Base-by-base conservation (phyloP, 2,113 vertebrate species). In the Oenanthe melanoleuca region DNA sequence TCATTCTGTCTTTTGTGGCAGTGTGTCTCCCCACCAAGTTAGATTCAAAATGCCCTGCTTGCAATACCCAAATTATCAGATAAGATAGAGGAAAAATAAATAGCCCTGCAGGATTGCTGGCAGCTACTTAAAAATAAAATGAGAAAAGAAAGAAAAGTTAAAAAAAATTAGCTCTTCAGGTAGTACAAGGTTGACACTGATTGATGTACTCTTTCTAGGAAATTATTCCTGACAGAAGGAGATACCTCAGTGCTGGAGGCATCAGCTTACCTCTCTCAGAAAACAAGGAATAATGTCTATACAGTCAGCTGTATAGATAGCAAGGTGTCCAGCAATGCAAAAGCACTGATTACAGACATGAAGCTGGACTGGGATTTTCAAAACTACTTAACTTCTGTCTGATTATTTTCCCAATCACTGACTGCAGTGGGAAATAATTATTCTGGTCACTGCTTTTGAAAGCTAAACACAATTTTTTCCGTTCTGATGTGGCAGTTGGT, bases 381-480 rank as follows among this genome's bases (percentile, higher is more conserved):
- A 45, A 92, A 89, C 31, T 88, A 44, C 78, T 70, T 72, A 47
- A 63, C 67, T 88, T 77, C 60, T 95, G 64, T 45, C 70, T 82
- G 65, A 80, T 94, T 94, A 33, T 89, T 87, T 78, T 45, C 52
- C 56, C 17, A 85, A 34, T 83, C 74, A 77, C 57, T 40, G 38
- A 45, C 22, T 67, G 53, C 61, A 81, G 24, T 69, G 69, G 56
- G 72, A 93, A 93, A 80, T 69, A 85, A 73, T 88, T 73, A 88
- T 91, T 90, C 79, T 90, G 82, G 20, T 92, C 82, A 64, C 77
- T 87, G 65, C 78, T 89, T 95, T 93, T 44, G 80, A 95, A 92
- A 91, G 47, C 52, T 56, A 91, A 91, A 64, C 56, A 52, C 67
- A 38, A 50, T 11, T 85, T 87, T 86, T 89, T 85, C 44, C 7